Conservation (phyloP, 2,797 vertebrate genomes). For the Huso huso region DNA sequence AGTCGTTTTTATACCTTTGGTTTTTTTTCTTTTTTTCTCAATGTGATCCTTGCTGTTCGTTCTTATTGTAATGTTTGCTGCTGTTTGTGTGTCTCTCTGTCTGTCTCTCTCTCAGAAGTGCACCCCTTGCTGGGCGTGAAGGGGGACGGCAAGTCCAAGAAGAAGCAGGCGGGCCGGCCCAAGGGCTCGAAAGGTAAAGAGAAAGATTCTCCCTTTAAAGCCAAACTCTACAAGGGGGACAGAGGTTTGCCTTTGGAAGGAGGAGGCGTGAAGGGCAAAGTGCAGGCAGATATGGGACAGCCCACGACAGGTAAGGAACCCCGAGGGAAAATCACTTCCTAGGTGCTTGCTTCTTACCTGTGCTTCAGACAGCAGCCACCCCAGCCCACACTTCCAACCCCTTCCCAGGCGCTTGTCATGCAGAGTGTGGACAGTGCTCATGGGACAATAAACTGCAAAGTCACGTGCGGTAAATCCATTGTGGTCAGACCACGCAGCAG, state of each 20-base stretch:
- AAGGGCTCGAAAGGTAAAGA: constrained; percentile 99
- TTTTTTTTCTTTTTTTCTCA: too few relatives aligned
- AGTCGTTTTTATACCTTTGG: too few relatives aligned
- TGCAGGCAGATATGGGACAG: constrained; percentile 81
- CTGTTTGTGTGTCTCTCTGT: background rate
- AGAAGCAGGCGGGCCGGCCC: constrained; percentile 94
- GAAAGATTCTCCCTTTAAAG: constrained; percentile 97
- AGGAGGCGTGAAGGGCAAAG: constrained; percentile 82
- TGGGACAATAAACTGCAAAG: background rate
- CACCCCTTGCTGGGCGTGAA: constrained; percentile 96
- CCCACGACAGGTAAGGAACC: constrained; percentile 82
- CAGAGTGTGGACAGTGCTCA: background rate
- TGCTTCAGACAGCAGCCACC: constrained; percentile 27
- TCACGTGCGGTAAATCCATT: background rate
- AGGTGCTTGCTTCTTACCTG: constrained; percentile 49
- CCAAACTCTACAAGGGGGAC: constrained; percentile 93
- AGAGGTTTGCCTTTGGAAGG: constrained; percentile 85
- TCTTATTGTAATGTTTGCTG: background rate
- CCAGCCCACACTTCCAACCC: constrained; percentile 34
- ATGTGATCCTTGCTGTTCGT: too few relatives aligned
- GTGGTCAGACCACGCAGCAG: background rate
- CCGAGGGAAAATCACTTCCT: constrained; percentile 28
- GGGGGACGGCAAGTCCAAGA: constrained; percentile 98
- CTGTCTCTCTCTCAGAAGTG: constrained; percentile 66
- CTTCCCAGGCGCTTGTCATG: constrained; percentile 16